Percentiles rank a stretch among this genome's conserved stretches.
Evolutionary conservation across 2,797 vertebrate species (phyloP).

Genomic region (Dicrostonyx torquatus): DNA sequence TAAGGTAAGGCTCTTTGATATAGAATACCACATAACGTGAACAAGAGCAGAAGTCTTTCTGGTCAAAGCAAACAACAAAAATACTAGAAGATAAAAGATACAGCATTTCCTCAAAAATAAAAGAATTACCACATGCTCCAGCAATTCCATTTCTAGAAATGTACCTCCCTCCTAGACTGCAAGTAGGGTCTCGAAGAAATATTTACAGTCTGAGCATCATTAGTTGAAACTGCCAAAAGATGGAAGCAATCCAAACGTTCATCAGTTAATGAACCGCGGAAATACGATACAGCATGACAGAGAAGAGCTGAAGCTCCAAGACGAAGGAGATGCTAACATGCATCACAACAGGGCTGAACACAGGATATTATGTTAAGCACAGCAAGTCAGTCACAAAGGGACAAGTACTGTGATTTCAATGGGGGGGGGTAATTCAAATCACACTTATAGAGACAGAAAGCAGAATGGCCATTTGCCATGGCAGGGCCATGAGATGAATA

Average conservation of each 20-base stretch:
- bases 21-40: background rate
- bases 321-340: background rate
- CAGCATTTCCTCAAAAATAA: background rate
- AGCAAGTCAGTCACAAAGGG: background rate
- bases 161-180: background rate
- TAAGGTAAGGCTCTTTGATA: slow-evolving; percentile 3
- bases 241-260: background rate
- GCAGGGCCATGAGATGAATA: background rate
- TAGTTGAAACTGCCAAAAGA: background rate
- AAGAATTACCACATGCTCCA: background rate
- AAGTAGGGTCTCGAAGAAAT: background rate
- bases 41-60: background rate
- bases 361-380: background rate
- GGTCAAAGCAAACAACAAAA: background rate
- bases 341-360: accelerated
- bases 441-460: background rate
- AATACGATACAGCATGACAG: background rate
- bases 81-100: background rate
- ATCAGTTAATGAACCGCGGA: background rate
- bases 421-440: too few relatives aligned
- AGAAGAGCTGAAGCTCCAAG: background rate
- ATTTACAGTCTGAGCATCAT: background rate
- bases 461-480: background rate
- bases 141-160: background rate
- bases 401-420: background rate